Percentiles rank a stretch among this genome's conserved stretches.
These are phyloP conservation scores for Eurypyga helias DNA, from an alignment of 2,113 vertebrate genomes.

Conservation along the genomic window DNA sequence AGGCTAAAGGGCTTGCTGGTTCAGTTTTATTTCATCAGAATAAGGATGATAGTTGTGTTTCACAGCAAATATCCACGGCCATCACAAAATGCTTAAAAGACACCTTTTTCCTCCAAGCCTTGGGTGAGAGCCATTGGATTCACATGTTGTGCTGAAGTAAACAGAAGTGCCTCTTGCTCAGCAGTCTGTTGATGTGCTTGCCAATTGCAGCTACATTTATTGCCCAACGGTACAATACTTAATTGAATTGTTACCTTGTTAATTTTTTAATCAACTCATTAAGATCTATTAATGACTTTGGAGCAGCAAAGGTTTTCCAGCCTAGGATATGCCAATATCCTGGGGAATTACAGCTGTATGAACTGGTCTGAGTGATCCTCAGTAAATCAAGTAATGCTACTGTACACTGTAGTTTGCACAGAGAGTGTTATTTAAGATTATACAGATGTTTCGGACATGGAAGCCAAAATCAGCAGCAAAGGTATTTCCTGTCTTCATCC, in stretches of 20 bases:
- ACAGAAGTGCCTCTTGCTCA: neutral
- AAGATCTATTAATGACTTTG: conserved; percentile 25
- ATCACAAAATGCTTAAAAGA: neutral
- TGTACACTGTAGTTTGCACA: neutral
- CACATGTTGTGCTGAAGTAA: accelerated
- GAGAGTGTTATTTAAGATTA: neutral
- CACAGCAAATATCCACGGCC: neutral
- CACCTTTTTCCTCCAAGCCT: neutral
- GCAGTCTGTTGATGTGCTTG: neutral
- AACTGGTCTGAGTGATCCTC: neutral
- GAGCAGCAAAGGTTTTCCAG: conserved; percentile 12
- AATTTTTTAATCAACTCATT: conserved; percentile 36
- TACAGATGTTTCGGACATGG: neutral
- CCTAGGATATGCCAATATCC: neutral
- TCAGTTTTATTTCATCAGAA: neutral
- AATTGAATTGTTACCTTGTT: conserved; percentile 22
- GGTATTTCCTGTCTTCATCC: conserved; percentile 26
- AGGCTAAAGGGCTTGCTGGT: neutral
- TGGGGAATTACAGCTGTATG: neutral
- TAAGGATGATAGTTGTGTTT: neutral
- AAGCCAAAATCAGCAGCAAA: conserved; percentile 27
- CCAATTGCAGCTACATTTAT: neutral
- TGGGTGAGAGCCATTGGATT: neutral
- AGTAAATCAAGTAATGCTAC: neutral
- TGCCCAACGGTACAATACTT: neutral